phyloP scores from a whole-genome alignment of 2,888 invertebrate genomes.

The Orchestes rusci region DNA sequence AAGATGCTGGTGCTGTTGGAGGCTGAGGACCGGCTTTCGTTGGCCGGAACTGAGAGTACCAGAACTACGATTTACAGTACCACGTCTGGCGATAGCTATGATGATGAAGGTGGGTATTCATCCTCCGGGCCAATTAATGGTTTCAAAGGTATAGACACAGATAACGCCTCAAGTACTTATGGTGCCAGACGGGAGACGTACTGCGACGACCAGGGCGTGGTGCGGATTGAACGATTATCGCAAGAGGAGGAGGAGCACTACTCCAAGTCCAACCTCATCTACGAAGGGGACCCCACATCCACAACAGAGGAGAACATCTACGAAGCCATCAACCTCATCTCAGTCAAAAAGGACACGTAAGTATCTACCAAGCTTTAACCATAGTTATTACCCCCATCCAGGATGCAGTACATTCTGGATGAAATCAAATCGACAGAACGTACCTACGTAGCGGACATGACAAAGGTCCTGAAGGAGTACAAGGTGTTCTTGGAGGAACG shows the following conservation, averaged over 20 bases:
- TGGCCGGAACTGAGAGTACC: conserved; percentile 20
- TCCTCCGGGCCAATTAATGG: too few relatives aligned
- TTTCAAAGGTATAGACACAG: conserved; percentile 9
- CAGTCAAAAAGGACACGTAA: conserved; percentile 19
- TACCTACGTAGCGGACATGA: conserved; percentile 36
- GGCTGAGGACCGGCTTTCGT: neutral
- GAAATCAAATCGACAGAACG: conserved; percentile 39
- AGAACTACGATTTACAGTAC: conserved; percentile 30
- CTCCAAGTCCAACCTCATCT: too few relatives aligned
- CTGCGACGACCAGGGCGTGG: conserved; percentile 29
- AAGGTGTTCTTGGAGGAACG: conserved; percentile 33
- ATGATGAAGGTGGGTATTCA: conserved; percentile 15
- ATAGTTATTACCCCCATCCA: too few relatives aligned
- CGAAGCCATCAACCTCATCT: too few relatives aligned
- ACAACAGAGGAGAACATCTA: too few relatives aligned
- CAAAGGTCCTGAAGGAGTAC: conserved; percentile 37
- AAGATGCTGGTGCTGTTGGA: conserved; percentile 7
- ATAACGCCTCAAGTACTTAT: conserved; percentile 7
- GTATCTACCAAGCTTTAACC: conserved; percentile 1
- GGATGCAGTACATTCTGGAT: conserved; percentile 36
- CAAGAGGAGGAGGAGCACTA: neutral
- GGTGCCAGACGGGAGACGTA: conserved; percentile 28
- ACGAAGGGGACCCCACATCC: too few relatives aligned
- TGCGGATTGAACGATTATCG: conserved; percentile 30
- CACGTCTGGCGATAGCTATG: conserved; percentile 26